Base-by-base conservation (phyloP, 2,888 invertebrate species). In the Cylloceria caligata region DNA sequence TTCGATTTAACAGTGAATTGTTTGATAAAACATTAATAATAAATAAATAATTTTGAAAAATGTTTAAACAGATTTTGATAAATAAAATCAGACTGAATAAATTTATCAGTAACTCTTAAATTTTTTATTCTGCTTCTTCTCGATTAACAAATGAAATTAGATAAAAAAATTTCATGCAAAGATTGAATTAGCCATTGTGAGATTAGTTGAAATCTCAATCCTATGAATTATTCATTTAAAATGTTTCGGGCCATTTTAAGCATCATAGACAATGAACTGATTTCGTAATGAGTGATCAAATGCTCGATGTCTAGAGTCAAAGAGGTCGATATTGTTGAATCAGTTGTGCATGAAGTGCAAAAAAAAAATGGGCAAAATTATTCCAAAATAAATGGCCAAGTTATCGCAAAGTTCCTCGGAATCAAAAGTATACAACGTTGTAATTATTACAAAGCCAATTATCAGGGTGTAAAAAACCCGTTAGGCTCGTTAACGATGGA, bases 401-500 rank as follows among this genome's bases (percentile, higher is more conserved):
- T 4, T 27, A 13, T 13, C 13, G 13, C 27, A 36, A 34, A 60
- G 34, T 60, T 60, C 36, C 7, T 9, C 2, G 16, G 6, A 19
- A 9, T 6, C 0, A 30, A 6, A 5, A 34, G 19, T 62, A 30
- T 27, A 71, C 16, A 34, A 19, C 34, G 3, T 34, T 16, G n/a
- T 16, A 24, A 36, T 36, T 27, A 36, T 68, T 57, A 42, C 57
- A 71, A 57, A 71, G 55, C 45, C 30, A 30, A 19, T 47, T 47
- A 47, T 30, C 47, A 5, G 47, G 27, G 57, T 19, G 42, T 34
- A 34, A 52, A 19, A 34, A 30, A 34, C 13, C 16, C 57, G 72
- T 72, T 16, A 45, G 60, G 60, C 72, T 72, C 72, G 72, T 72
- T 72, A 72, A 60, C 72, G 60, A 60, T n/a, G 45, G n/a, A 42